phyloP scores from a whole-genome alignment of 2,888 invertebrate genomes.

The Troilus luridus region DNA sequence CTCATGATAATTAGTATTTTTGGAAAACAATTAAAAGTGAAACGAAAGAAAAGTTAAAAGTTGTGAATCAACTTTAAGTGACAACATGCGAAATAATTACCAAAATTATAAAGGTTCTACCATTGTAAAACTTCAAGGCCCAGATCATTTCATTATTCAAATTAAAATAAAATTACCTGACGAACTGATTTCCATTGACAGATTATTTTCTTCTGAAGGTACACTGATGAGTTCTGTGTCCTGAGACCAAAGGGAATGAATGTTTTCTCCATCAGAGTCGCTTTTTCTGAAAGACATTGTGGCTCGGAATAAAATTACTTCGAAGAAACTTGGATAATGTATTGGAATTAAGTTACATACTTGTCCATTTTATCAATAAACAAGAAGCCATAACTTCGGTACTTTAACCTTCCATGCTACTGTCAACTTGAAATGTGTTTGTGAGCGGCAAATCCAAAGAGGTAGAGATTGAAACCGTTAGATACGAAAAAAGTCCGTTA shows the following conservation, averaged over 20 bases:
- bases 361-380: neutral
- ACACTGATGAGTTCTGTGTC: conserved; percentile 27
- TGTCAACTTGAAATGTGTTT: conserved; percentile 7
- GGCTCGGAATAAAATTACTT: neutral
- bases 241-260: neutral
- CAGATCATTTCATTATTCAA: neutral
- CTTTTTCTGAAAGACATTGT: conserved; percentile 23
- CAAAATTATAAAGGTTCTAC: too few species aligned
- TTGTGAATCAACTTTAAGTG: too few species aligned
- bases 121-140: too few species aligned
- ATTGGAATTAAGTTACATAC: neutral
- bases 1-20: too few species aligned
- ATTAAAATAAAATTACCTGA: neutral
- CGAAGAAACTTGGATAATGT: neutral
- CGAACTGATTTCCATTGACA: neutral
- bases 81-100: too few species aligned
- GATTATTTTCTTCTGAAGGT: conserved; percentile 29
- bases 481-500: neutral
- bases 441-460: neutral
- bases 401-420: neutral
- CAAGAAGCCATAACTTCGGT: neutral
- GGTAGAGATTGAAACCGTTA: neutral
- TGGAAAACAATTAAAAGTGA: too few species aligned
- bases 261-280: neutral
- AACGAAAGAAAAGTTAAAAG: too few species aligned